Evolutionary conservation across 1,140 invertebrate species (phyloP), one percentile per base, ranked within the genome.

Genomic region (Penaeus vannamei): DNA sequence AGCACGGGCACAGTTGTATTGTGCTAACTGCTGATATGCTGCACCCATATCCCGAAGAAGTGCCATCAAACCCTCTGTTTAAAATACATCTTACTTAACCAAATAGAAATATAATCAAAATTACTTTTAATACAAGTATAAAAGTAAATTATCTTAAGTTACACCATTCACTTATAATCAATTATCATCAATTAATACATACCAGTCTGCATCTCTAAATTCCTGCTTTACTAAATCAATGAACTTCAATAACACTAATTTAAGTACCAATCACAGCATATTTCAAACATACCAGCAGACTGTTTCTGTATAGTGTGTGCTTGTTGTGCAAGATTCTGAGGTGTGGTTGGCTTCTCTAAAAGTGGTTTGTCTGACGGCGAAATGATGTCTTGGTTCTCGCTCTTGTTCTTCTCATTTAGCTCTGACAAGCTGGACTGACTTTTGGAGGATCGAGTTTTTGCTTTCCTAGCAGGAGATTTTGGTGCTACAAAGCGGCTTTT

Each of bases 401-500:
- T 93, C 93, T 94, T 95, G 93, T 96, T 98, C 92, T 95, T 94
- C 90, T 95, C 95, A 92, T 96, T 96, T 91, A 96, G 92, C 90
- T 97, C 96, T 91, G 94, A 95, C 87, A 95, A 94, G 92, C 95
- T 95, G 82, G 90, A 90, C 42, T 90, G 88, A 86, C 93, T 93
- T 87, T 93, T 93, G 69, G 96, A 95, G 90, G 96, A 94, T 91
- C 96, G 94, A 85, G 96, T 95, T 94, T 98, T 98, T 84, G 96
- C 96, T 94, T 98, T 98, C 82, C 97, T 95, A 36, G 96, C 96
- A 14, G 97, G 97, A 85, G 97, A 98, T 93, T 98, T 98, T 19
- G 97, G 96, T 89, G 97, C 96, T 17, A 95, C 95, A 93, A 90
- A 84, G 46, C 90, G 77, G 60, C 84, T 84, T 61, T 92, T 91